Conservation (phyloP, 2,797 vertebrate species). For the Takifugu ocellatus region DNA sequence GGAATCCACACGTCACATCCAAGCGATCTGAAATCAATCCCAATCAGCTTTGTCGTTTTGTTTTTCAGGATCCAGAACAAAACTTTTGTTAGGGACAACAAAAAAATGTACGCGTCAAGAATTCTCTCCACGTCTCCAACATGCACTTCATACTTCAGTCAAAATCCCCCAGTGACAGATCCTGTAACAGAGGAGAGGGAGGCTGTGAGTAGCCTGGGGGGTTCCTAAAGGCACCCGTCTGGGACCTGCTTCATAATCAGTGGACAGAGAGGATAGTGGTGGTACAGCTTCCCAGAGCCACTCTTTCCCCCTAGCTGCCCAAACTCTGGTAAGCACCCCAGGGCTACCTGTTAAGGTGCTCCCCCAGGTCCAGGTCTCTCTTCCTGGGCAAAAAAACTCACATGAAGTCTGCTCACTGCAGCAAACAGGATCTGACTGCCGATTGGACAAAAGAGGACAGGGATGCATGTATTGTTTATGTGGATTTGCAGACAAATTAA, state of each 20-base stretch:
- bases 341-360: slow-evolving; percentile 78
- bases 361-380: slow-evolving; percentile 72
- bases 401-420: slow-evolving; percentile 53
- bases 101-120: slow-evolving; percentile 64
- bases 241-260: slow-evolving; percentile 80
- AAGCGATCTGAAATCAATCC: slow-evolving; percentile 46
- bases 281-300: slow-evolving; percentile 68
- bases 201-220: slow-evolving; percentile 77
- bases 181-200: slow-evolving; percentile 77
- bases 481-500: slow-evolving; percentile 42
- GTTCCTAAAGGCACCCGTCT: slow-evolving; percentile 78
- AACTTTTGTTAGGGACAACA: slow-evolving; percentile 45
- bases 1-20: slow-evolving; percentile 44
- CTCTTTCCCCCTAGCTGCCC: slow-evolving; percentile 70
- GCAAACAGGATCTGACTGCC: slow-evolving; percentile 38
- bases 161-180: slow-evolving; percentile 75
- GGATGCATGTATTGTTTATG: slow-evolving; percentile 30
- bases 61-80: slow-evolving; percentile 38
- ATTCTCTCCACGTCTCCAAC: slow-evolving; percentile 67
- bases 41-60: slow-evolving; percentile 16
- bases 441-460: slow-evolving; percentile 35
- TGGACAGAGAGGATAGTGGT: slow-evolving; percentile 76
- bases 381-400: slow-evolving; percentile 72
- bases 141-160: slow-evolving; percentile 75
- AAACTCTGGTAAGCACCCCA: slow-evolving; percentile 74